Evolutionary conservation across 2,113 vertebrate species (phyloP), one percentile per base, ranked within the genome.

Genomic region (Gasterosteus aculeatus): DNA sequence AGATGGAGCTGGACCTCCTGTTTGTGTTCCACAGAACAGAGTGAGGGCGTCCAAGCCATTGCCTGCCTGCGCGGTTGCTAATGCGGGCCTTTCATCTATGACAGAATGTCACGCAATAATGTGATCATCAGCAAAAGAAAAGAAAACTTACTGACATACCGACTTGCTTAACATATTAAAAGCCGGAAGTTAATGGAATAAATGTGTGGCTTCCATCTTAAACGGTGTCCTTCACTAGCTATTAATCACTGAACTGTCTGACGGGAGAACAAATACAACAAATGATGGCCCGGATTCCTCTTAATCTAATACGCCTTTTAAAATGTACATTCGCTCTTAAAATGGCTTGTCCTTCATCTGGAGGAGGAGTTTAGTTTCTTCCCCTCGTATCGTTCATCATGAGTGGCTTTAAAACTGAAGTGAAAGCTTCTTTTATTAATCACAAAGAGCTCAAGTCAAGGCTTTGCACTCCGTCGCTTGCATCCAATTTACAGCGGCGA

Each of bases 401-500:
- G 90, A 86, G 74, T 89, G 87, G 56, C 83, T 89, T 86, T 87
- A 85, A 91, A 91, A 89, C 78, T 89, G 77, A 89, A 90, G 88
- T 82, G 86, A 92, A 88, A 84, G 77, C 85, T 91, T 88, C 86
- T 91, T 93, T 92, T 92, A 92, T 88, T 92, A 89, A 91, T 91
- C 89, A 86, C 87, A 88, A 83, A 92, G 88, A 91, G 77, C 87
- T 86, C 80, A 89, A 93, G 88, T 91, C 89, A 92, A 91, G 91
- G 91, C 92, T 94, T 87, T 89, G 83, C 86, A 90, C 90, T 90
- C 88, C 83, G 60, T 90, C 83, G 89, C 88, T 91, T 87, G 90
- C 91, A 92, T 93, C 90, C 89, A 90, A 91, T 94, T 92, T 94
- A 91, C 92, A 91, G 91, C 94, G 85, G 91, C 89, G 88, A 93